Evolutionary conservation across 2,113 vertebrate genomes (phyloP), one percentile per base, ranked within the genome.

Genomic region (Ciconia maguari): DNA sequence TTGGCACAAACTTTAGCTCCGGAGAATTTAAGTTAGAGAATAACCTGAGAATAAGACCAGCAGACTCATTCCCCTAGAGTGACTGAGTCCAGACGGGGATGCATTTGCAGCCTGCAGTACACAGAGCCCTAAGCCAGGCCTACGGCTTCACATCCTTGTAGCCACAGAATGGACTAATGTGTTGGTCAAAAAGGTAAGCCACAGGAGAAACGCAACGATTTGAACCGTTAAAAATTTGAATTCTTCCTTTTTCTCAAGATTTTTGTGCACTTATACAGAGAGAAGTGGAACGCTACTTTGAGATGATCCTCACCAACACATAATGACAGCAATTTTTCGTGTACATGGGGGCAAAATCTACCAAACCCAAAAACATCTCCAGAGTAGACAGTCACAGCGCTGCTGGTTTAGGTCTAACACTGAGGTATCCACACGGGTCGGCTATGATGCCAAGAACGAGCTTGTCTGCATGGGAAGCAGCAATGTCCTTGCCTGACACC

Each of bases 31-130:
- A 55, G 46, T 69, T 25, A 60, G 7, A 76, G 85, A 85, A 38
- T 38, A 38, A 61, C 57, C 4, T 4, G 2, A 30, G 58, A 83
- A n/a, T 16, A 34, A 76, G 81, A 27, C 10, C 57, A 79, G 81
- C 60, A 85, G n/a, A 3, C 20, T 36, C 36, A 4, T 10, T 44
- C 19, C 51, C n/a, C 16, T 11, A 7, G 26, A 46, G 41, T 1
- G 12, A 11, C 32, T 0, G 0, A 30, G 25, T 1, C 57, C 44
- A 7, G 2, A 0, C 0, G 0, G 3, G 78, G 72, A 44, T 2
- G 14, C 5, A 4, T 6, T 2, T 27, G 54, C 16, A 52, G 9
- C 5, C 2, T 25, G 48, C 13, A 44, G 42, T 11, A 44, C 41
- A 26, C 42, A 26, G 52, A 80, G 77, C 71, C 64, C 54, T 27